A percentile compares a stretch with the other conserved stretches of the same genome.
Conservation (phyloP, 2,797 vertebrate genomes). For the Phaenicophaeus curvirostris region DNA sequence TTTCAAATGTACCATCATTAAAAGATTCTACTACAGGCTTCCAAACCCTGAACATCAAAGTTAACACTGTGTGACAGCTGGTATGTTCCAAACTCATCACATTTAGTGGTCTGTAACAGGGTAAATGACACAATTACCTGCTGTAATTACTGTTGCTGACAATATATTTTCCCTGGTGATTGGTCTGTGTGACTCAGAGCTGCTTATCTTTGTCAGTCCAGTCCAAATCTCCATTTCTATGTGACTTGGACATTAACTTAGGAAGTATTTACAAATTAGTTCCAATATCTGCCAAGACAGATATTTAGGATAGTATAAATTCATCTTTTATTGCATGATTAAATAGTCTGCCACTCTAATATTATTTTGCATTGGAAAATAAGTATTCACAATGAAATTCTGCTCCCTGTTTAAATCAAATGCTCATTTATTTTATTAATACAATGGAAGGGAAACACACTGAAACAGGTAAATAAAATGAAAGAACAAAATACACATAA, state of each 20-base stretch:
- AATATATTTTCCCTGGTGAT: conserved; percentile 73
- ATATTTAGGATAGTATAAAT: conserved; percentile 23
- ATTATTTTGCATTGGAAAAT: conserved; percentile 9
- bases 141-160: conserved; percentile 81
- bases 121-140: conserved; percentile 83
- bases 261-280: conserved; percentile 58
- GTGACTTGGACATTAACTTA: conserved; percentile 37
- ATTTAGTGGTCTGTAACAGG: conserved; percentile 78
- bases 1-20: conserved; percentile 10
- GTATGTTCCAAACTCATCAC: conserved; percentile 69
- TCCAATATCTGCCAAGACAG: conserved; percentile 36
- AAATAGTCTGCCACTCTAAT: background rate
- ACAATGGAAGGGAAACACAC: background rate
- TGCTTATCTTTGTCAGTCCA: conserved; percentile 67
- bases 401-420: background rate
- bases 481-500: background rate
- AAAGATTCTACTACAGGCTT: conserved; percentile 34
- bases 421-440: background rate
- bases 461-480: background rate
- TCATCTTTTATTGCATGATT: background rate
- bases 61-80: conserved; percentile 79
- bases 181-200: conserved; percentile 69
- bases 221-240: conserved; percentile 48
- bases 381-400: background rate
- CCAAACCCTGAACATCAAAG: conserved; percentile 64